Evolutionary conservation across 2,113 vertebrate genomes (phyloP).

Genomic region (Atrichornis clamosus): DNA sequence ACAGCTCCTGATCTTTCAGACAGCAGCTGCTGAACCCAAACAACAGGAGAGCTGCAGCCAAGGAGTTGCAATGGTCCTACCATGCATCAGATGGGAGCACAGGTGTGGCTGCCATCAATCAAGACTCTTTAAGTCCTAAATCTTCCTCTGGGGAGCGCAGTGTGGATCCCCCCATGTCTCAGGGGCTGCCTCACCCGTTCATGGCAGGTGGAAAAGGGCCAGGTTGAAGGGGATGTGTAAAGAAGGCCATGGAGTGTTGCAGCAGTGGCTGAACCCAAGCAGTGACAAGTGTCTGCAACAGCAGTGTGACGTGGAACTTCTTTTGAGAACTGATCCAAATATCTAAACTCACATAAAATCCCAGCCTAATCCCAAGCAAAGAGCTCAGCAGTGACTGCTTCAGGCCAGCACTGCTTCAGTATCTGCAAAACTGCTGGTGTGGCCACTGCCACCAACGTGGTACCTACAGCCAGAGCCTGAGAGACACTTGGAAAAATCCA

Average conservation of each 20-base stretch:
- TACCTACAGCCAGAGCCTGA: not conserved
- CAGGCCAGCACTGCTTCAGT: not conserved
- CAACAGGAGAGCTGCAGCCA: not conserved
- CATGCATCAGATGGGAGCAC: not conserved
- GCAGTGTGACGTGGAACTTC: not conserved
- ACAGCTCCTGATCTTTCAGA: not conserved
- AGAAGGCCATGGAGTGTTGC: not conserved
- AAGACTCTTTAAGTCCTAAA: not conserved
- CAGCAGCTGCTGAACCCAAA: not conserved
- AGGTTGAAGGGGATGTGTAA: not conserved
- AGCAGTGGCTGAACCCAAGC: not conserved
- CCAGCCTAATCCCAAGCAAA: not conserved
- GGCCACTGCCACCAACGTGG: not conserved
- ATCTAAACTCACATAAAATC: not conserved
- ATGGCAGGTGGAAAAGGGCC: not conserved
- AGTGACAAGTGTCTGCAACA: not conserved
- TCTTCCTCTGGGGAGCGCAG: not conserved
- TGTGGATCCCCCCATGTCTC: fast-evolving
- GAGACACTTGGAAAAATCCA: not conserved
- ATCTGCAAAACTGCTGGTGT: not conserved
- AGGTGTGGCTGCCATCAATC: not conserved
- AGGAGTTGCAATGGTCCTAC: not conserved
- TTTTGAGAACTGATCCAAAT: not conserved
- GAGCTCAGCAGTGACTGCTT: not conserved
- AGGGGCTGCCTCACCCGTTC: not conserved